These are phyloP conservation scores for Melanotaenia boesemani DNA, from an alignment of 2,797 vertebrate species.

Conservation along the genomic window DNA sequence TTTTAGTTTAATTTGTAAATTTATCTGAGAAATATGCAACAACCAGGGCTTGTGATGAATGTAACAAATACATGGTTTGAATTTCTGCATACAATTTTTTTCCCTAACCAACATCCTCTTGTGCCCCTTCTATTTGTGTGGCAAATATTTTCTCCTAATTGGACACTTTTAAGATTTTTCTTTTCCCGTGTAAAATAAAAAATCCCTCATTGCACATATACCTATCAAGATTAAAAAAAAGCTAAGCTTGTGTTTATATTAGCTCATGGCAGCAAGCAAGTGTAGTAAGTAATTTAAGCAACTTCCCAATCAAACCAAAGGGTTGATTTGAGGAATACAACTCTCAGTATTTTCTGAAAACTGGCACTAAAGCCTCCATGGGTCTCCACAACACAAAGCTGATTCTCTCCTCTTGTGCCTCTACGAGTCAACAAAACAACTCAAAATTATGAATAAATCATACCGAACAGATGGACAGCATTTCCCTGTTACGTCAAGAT, in stretches of 20 bases:
- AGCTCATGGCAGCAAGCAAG: no score
- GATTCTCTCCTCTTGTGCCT: slow-evolving; percentile 16
- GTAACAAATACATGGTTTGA: not conserved
- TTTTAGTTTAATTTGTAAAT: not conserved
- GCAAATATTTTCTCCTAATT: not conserved
- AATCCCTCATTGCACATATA: no score
- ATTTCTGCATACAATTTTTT: not conserved
- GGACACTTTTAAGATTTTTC: no score
- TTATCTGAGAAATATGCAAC: not conserved
- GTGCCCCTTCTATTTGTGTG: not conserved
- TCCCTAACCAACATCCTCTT: no score
- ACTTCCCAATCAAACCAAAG: no score
- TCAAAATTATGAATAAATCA: slow-evolving; percentile 29
- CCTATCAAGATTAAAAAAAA: no score
- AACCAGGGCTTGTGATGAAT: not conserved
- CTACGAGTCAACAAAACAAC: slow-evolving; percentile 29
- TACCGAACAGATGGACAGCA: not conserved
- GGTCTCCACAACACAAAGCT: not conserved
- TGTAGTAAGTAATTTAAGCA: no score
- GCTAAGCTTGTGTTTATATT: no score
- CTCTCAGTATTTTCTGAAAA: no score
- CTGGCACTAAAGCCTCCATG: no score
- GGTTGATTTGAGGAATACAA: no score
- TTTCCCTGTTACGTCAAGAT: not conserved
- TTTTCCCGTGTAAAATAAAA: no score